Percentiles rank a stretch among this genome's conserved stretches.
phyloP scores from a whole-genome alignment of 2,888 invertebrate species.

The Idaea aversata region DNA sequence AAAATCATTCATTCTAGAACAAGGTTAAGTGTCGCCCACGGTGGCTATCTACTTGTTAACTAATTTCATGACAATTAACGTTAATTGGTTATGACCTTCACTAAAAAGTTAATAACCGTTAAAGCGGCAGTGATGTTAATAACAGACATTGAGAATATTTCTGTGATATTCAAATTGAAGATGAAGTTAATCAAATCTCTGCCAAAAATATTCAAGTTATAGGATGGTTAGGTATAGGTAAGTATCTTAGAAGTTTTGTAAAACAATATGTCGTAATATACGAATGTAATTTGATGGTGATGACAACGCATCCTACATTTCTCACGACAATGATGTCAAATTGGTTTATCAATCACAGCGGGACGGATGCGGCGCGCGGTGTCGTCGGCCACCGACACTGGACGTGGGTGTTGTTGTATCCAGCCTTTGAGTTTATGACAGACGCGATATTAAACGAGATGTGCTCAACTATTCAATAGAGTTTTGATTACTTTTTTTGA shows the following conservation, averaged over 20 bases:
- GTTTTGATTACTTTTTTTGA: neutral
- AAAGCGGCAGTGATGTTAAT: slow-evolving; percentile 20
- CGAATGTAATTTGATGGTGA: slow-evolving; percentile 2
- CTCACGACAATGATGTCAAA: slow-evolving; percentile 74
- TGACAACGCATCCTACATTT: slow-evolving; percentile 44
- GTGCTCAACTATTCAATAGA: slow-evolving; percentile 44
- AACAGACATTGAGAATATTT: neutral
- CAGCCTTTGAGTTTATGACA: slow-evolving; percentile 54
- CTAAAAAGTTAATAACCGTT: slow-evolving; percentile 35
- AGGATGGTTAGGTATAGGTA: too few relatives aligned
- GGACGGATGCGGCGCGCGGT: slow-evolving; percentile 65
- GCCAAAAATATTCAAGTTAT: too few relatives aligned
- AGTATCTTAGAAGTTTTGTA: neutral
- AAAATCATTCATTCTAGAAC: slow-evolving; percentile 36
- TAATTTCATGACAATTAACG: slow-evolving; percentile 60
- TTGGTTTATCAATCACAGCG: slow-evolving; percentile 73
- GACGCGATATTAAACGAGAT: slow-evolving; percentile 50
- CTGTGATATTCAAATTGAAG: neutral
- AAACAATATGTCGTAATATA: neutral
- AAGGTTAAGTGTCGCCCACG: slow-evolving; percentile 57
- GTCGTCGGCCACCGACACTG: slow-evolving; percentile 50
- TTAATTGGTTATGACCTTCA: slow-evolving; percentile 45
- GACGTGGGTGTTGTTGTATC: slow-evolving; percentile 59
- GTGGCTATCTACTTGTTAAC: slow-evolving; percentile 42
- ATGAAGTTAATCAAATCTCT: neutral